Percentiles rank a stretch among this genome's conserved stretches.
Evolutionary conservation across 2,797 vertebrate genomes (phyloP).

Genomic region (Tenualosa thibaudeaui): DNA sequence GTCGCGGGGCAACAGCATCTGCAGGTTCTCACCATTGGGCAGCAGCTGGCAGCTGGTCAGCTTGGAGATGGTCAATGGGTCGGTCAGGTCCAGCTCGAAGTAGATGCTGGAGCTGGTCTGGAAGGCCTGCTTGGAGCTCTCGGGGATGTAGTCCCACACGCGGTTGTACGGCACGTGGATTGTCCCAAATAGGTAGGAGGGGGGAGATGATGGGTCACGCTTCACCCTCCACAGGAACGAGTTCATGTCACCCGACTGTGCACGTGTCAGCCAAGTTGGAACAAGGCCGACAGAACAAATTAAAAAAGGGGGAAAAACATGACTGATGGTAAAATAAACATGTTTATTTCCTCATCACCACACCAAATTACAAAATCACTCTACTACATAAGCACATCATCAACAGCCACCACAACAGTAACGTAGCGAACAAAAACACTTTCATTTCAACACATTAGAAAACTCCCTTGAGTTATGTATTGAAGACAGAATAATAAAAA

Average conservation of each 20-base stretch:
- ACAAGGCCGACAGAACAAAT: background rate
- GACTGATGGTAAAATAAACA: background rate
- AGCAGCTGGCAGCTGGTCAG: slow-evolving; percentile 86
- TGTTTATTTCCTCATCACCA: background rate
- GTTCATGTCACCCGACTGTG: slow-evolving; percentile 82
- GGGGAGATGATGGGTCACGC: slow-evolving; percentile 78
- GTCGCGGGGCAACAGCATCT: slow-evolving; percentile 80
- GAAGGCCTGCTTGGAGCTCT: slow-evolving; percentile 84
- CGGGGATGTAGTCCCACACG: slow-evolving; percentile 85
- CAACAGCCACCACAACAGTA: background rate
- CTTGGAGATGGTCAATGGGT: slow-evolving; percentile 83
- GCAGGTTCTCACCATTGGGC: slow-evolving; percentile 83
- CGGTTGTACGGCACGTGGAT: slow-evolving; percentile 87
- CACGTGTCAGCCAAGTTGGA: background rate
- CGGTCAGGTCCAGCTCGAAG: slow-evolving; percentile 85
- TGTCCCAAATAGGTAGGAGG: slow-evolving; percentile 85
- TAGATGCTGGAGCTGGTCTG: slow-evolving; percentile 79
- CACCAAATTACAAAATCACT: background rate
- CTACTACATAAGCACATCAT: slow-evolving; percentile 11
- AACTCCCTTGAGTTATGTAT: background rate
- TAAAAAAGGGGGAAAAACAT: background rate
- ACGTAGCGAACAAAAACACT: background rate
- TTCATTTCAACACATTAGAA: background rate
- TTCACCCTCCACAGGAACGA: slow-evolving; percentile 86
- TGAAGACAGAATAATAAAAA: background rate